Evolutionary conservation across 2,797 vertebrate genomes (phyloP).

Genomic region (Onychomys leucogaster): DNA sequence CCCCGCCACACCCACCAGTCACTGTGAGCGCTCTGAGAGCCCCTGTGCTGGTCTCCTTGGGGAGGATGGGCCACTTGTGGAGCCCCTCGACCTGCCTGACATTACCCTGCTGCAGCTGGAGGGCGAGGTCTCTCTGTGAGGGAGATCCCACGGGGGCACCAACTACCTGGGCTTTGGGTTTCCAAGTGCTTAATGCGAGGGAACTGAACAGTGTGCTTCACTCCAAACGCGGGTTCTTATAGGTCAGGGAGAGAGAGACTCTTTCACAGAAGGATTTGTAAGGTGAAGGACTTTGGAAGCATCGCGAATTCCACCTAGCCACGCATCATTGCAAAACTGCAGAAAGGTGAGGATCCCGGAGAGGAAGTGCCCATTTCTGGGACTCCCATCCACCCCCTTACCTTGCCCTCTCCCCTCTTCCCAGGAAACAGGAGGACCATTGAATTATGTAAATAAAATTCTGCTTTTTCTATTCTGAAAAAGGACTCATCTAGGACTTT

Average conservation of each 20-base stretch:
- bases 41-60: slow-evolving; percentile 70
- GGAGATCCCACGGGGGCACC: slow-evolving; percentile 47
- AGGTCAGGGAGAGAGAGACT: slow-evolving; percentile 72
- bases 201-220: slow-evolving; percentile 61
- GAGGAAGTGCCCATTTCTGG: slow-evolving; percentile 72
- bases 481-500: slow-evolving; percentile 78
- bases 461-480: slow-evolving; percentile 83
- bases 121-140: slow-evolving; percentile 78
- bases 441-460: slow-evolving; percentile 82
- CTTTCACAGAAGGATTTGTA: slow-evolving; percentile 54
- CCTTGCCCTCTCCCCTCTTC: slow-evolving; percentile 15
- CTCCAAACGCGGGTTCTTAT: slow-evolving; percentile 10
- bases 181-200: slow-evolving; percentile 59
- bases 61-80: slow-evolving; percentile 79
- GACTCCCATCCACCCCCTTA: slow-evolving; percentile 35
- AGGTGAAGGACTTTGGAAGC: slow-evolving; percentile 75
- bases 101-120: slow-evolving; percentile 81
- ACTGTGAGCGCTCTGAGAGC: slow-evolving; percentile 72
- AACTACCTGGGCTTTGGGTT: slow-evolving; percentile 64
- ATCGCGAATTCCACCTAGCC: slow-evolving; percentile 55
- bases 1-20: slow-evolving; percentile 76
- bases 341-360: slow-evolving; percentile 80
- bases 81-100: slow-evolving; percentile 79
- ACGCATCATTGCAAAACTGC: slow-evolving; percentile 58
- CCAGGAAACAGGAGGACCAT: slow-evolving; percentile 72